Evolutionary conservation across 2,888 invertebrate species (phyloP), one percentile per base, ranked within the genome.

Genomic region (Pyrochroa serraticornis): DNA sequence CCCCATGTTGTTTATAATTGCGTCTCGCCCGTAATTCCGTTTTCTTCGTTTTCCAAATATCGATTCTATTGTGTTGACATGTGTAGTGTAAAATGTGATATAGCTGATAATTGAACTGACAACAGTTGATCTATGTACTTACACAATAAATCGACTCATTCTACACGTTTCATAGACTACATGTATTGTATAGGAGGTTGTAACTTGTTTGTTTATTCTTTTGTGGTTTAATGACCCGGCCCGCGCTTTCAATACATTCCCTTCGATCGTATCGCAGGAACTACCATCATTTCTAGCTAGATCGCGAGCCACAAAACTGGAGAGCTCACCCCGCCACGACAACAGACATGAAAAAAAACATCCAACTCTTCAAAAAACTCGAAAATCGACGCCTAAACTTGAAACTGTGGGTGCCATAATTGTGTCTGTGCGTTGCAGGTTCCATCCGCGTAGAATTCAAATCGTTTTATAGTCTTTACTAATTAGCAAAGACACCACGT

Each of bases 81-180:
- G 71, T 71, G 69, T 71, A 71, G 73, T 71, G 69, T 72, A 68
- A 68, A 70, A 68, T 72, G 73, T 73, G 73, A 73, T 73, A 73
- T 72, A 72, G 69, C 58, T 68, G 62, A 68, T 70, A 69, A 70
- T 65, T 64, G 58, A 63, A 63, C 53, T 64, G 58, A 63, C 51
- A 63, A 45, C 45, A 45, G 55, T 42, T 53, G 60, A 56, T 58
- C 58, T 51, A 55, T 62, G 56, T 63, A 60, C 59, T 58, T 63
- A 63, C 57, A 65, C 55, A 62, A 55, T 55, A 62, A 62, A 55
- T 52, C 60, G 53, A 63, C 55, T 54, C 46, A 50, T 55, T 60
- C 59, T 50, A 60, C 59, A 60, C 51, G 55, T 51, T 60, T 60
- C 47, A 55, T 60, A 60, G 59, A 60, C 55, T 55, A 45, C 44